phyloP scores from a whole-genome alignment of 2,888 invertebrate genomes.

The Trachelus troglodyta region DNA sequence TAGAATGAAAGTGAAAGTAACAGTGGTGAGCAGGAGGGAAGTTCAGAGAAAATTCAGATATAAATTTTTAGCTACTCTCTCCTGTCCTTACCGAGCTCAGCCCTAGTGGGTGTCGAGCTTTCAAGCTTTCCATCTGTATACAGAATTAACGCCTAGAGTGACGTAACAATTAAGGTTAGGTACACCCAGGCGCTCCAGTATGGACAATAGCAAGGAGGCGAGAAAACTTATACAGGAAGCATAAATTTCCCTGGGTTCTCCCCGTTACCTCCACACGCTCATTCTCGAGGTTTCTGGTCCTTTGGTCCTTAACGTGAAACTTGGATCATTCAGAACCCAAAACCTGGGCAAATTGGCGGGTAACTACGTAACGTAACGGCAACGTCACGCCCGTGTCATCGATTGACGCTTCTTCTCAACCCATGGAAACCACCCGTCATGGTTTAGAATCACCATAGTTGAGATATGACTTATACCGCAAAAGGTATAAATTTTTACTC shows the following conservation, averaged over 20 bases:
- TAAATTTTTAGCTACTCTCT: background rate
- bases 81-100: background rate
- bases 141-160: background rate
- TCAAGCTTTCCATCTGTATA: background rate
- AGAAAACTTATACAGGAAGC: background rate
- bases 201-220: background rate
- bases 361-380: background rate
- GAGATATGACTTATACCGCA: background rate
- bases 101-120: background rate
- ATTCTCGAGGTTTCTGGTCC: background rate
- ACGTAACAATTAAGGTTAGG: background rate
- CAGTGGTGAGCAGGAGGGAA: background rate
- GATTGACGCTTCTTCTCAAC: background rate
- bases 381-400: background rate
- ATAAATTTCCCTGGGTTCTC: background rate
- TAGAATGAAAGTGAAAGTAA: background rate
- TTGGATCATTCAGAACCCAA: background rate
- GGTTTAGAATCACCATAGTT: background rate
- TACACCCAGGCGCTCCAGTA: background rate
- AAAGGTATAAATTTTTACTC: background rate
- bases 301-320: background rate
- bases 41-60: background rate
- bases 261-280: background rate
- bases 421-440: background rate
- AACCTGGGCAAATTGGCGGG: background rate